phyloP scores from a whole-genome alignment of 2,888 invertebrate genomes.

The Agrotis puta region DNA sequence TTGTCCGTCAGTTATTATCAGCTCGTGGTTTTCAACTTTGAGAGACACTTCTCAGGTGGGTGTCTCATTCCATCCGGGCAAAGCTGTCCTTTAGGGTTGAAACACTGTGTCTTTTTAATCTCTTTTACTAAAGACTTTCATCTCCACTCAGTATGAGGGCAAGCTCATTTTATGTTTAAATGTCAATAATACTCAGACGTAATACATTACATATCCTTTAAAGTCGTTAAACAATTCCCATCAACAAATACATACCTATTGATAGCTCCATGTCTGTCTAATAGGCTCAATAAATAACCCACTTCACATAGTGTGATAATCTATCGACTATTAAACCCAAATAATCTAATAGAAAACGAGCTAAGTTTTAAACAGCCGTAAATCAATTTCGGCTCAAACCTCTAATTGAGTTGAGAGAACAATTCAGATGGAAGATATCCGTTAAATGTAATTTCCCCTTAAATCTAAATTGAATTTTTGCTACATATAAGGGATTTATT shows the following conservation, averaged over 20 bases:
- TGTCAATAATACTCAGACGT: constrained; percentile 22
- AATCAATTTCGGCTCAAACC: constrained; percentile 80
- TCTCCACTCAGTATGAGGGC: too few relatives aligned
- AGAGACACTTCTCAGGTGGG: too few relatives aligned
- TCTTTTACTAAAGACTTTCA: too few relatives aligned
- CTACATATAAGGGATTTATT: constrained; percentile 55
- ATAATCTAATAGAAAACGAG: constrained; percentile 80
- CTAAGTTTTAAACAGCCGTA: constrained; percentile 84
- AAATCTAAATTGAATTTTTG: constrained; percentile 60
- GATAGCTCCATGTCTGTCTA: constrained; percentile 41
- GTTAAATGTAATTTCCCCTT: constrained; percentile 66
- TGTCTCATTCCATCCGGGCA: too few relatives aligned
- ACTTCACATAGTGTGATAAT: constrained; percentile 68
- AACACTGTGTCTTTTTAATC: too few relatives aligned
- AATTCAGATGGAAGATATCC: constrained; percentile 78
- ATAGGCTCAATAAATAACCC: constrained; percentile 67
- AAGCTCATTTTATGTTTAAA: too few relatives aligned
- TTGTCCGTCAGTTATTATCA: too few relatives aligned
- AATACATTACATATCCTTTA: constrained; percentile 58
- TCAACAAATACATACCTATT: constrained; percentile 35
- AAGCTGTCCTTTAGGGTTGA: too few relatives aligned
- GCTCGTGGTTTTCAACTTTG: too few relatives aligned
- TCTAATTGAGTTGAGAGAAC: constrained; percentile 78
- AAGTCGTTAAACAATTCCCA: constrained; percentile 36
- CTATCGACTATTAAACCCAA: constrained; percentile 76